Evolutionary conservation across 2,113 vertebrate genomes (phyloP).

Genomic region (Orthonyx spaldingii): DNA sequence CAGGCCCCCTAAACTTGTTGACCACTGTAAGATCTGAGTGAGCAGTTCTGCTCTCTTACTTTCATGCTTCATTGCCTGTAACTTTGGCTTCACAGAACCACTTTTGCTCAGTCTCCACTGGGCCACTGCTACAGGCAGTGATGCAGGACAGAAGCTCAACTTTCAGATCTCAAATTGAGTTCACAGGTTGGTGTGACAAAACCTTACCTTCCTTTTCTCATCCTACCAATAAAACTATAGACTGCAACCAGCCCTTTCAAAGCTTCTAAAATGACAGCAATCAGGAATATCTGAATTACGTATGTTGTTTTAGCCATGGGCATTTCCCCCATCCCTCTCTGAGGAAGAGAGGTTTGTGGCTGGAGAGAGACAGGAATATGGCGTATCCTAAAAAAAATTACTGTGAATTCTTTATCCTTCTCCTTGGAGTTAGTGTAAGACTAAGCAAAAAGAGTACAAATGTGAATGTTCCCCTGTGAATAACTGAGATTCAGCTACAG

Average conservation of each 20-base stretch:
- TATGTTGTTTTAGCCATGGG: not conserved
- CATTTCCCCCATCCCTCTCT: not conserved
- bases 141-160: not conserved
- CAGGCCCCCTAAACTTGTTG: not conserved
- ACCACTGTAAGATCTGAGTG: rapidly evolving
- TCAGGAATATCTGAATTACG: not conserved
- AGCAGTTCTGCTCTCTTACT: not conserved
- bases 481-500: not conserved
- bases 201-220: not conserved
- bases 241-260: not conserved
- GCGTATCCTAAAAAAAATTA: not conserved
- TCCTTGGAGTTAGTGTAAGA: not conserved
- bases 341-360: not conserved
- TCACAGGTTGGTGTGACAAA: not conserved
- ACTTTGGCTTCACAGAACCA: not conserved
- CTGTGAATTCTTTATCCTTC: not conserved
- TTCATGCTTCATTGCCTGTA: not conserved
- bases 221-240: not conserved
- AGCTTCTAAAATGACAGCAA: not conserved
- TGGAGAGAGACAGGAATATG: not conserved
- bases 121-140: not conserved
- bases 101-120: not conserved
- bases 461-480: not conserved
- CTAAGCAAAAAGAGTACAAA: not conserved
- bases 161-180: conserved; percentile 13